Evolutionary conservation across 1,140 invertebrate species (phyloP).

Genomic region (Aphaenogaster rudis): DNA sequence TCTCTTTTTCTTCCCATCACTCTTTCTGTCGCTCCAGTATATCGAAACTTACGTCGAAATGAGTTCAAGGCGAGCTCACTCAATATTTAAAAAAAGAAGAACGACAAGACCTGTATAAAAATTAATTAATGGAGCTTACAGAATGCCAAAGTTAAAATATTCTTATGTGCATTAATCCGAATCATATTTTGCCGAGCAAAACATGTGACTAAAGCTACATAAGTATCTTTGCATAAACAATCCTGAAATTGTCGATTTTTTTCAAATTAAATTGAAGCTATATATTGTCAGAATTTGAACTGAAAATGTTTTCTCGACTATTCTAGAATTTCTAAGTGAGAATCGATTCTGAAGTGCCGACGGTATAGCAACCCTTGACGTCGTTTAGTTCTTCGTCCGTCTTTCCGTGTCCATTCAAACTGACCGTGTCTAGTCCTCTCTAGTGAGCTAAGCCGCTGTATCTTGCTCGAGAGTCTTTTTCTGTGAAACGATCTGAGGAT

Average conservation of each 20-base stretch:
- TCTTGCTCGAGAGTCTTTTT: conserved; percentile 6
- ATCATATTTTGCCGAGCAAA: not conserved
- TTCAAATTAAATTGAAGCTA: not conserved
- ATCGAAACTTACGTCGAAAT: not conserved
- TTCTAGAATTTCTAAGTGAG: not conserved
- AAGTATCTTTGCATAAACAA: not conserved
- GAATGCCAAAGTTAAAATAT: not conserved
- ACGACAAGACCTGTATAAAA: not conserved
- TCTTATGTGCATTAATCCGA: not conserved
- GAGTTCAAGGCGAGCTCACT: not conserved
- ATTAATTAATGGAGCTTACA: not conserved
- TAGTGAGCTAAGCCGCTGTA: not conserved
- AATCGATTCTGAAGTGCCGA: conserved; percentile 23
- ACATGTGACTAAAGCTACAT: not conserved
- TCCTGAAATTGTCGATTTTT: not conserved
- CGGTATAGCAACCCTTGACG: conserved; percentile 1
- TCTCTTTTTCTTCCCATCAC: not conserved
- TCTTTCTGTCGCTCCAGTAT: conserved; percentile 17
- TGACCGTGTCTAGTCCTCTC: not conserved
- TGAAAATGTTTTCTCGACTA: not conserved
- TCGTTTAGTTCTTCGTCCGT: conserved; percentile 14
- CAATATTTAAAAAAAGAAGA: conserved; percentile 2
- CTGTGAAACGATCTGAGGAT: not conserved
- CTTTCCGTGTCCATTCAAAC: not conserved
- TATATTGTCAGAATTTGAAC: not conserved